Conservation (phyloP, 2,113 vertebrate species). For the Cyprinodon brontotheroides region DNA sequence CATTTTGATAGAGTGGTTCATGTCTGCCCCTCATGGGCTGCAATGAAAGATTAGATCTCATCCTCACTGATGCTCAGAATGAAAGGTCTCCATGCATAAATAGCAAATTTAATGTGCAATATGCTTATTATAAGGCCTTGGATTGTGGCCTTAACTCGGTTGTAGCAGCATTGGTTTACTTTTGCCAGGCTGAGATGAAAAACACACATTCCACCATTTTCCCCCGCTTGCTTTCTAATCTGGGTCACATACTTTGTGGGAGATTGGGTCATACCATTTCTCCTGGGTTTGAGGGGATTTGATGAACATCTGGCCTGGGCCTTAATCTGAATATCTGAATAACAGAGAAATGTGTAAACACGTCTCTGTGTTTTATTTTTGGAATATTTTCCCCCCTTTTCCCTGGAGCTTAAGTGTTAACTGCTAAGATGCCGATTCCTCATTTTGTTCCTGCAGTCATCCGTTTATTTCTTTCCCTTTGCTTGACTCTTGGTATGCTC, state of each 20-base stretch:
- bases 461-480: slow-evolving; percentile 42
- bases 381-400: slow-evolving; percentile 19
- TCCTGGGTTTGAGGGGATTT: slow-evolving; percentile 69
- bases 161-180: slow-evolving; percentile 32
- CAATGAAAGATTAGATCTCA: slow-evolving; percentile 27
- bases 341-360: slow-evolving; percentile 64
- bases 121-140: slow-evolving; percentile 27
- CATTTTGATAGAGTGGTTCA: slow-evolving; percentile 27
- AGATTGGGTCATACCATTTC: slow-evolving; percentile 80
- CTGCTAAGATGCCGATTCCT: slow-evolving; percentile 22
- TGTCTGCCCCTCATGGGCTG: slow-evolving; percentile 57
- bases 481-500: slow-evolving; percentile 36
- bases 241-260: slow-evolving; percentile 81
- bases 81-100: slow-evolving; percentile 1
- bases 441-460: slow-evolving; percentile 24
- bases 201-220: slow-evolving; percentile 40
- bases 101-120: slow-evolving; percentile 16
- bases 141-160: slow-evolving; percentile 29
- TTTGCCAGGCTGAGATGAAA: slow-evolving; percentile 57
- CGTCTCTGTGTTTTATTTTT: slow-evolving; percentile 44
- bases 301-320: slow-evolving; percentile 72
- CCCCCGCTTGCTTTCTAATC: slow-evolving; percentile 70
- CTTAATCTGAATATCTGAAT: slow-evolving; percentile 79
- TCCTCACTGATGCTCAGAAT: slow-evolving; percentile 24
- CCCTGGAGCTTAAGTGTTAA: slow-evolving; percentile 25